Conservation (phyloP, 2,113 vertebrate species). For the Triplophysa tibetana region DNA sequence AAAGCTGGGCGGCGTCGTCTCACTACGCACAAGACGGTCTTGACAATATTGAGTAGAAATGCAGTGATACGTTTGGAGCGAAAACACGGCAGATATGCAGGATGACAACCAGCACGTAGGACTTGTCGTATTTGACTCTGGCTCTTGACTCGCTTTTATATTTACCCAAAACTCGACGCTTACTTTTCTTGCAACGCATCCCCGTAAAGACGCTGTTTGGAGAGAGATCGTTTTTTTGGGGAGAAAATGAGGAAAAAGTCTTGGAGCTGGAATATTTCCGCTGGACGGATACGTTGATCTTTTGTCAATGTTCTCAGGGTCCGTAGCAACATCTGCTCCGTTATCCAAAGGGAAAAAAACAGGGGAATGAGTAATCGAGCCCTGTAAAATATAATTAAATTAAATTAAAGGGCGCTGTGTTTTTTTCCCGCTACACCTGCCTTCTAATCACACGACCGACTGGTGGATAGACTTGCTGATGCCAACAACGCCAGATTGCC, state of each 20-base stretch:
- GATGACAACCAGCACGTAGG: not conserved
- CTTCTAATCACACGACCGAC: constrained; percentile 12
- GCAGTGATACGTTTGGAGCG: not conserved
- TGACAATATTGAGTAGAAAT: constrained; percentile 34
- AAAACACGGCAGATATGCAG: not conserved
- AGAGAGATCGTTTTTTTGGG: not conserved
- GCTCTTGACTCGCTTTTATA: not conserved
- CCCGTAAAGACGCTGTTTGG: not conserved
- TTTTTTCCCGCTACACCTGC: constrained; percentile 18
- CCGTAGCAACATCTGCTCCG: constrained; percentile 10
- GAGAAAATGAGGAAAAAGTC: constrained; percentile 29
- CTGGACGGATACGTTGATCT: constrained; percentile 41
- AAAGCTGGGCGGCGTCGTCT: constrained; percentile 51
- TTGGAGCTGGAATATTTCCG: constrained; percentile 42
- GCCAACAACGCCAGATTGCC: constrained; percentile 80
- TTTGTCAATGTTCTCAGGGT: not conserved
- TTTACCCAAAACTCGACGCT: not conserved
- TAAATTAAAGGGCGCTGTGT: not conserved
- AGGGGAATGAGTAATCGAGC: not conserved
- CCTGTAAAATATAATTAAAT: constrained; percentile 22
- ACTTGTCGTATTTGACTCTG: not conserved
- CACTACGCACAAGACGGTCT: constrained; percentile 47
- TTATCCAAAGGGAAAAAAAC: not conserved
- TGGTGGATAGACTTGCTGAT: constrained; percentile 65
- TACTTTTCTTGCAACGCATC: not conserved